phyloP scores from a whole-genome alignment of 2,113 vertebrate species.

The Aleadryas rufinucha region DNA sequence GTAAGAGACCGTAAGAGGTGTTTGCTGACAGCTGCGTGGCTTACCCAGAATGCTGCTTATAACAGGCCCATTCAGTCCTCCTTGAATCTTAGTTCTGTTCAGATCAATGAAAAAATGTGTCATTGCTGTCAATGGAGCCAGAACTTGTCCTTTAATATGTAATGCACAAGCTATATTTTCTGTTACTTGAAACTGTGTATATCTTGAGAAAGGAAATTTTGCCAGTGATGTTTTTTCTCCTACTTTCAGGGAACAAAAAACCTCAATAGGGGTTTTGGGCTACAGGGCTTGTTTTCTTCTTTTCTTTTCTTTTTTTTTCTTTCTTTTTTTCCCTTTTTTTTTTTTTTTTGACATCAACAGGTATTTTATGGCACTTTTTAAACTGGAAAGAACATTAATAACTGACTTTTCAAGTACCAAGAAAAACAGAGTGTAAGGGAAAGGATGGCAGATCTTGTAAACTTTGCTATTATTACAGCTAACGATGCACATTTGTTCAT shows the following conservation, averaged over 20 bases:
- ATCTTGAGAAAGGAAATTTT: background rate
- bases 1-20: background rate
- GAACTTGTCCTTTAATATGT: background rate
- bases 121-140: background rate
- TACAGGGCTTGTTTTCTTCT: background rate
- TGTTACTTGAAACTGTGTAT: background rate
- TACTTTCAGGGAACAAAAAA: background rate
- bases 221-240: background rate
- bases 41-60: background rate
- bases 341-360: background rate
- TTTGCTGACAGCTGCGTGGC: background rate
- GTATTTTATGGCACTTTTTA: background rate
- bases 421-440: background rate
- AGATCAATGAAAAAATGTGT: background rate
- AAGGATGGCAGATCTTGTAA: background rate
- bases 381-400: background rate
- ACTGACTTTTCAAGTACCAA: background rate
- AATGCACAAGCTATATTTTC: background rate
- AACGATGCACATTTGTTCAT: background rate
- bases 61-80: background rate
- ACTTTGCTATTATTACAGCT: background rate
- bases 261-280: background rate
- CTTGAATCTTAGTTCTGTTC: background rate
- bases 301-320: too few relatives aligned
- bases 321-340: accelerated